These are phyloP conservation scores for Rynchops niger DNA, from an alignment of 2,113 vertebrate genomes.

Conservation along the genomic window DNA sequence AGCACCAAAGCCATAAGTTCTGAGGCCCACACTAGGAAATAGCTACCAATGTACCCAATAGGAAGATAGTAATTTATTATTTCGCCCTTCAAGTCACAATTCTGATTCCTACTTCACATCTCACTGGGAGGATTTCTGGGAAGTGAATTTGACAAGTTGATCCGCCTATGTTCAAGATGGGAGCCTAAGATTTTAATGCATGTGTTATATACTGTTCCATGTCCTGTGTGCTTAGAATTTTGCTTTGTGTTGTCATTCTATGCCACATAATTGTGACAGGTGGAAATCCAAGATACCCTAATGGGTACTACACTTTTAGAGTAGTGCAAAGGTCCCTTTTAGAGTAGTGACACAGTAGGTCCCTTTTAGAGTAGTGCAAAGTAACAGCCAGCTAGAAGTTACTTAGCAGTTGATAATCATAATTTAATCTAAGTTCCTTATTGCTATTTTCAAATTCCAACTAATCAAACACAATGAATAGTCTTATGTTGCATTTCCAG, in stretches of 20 bases:
- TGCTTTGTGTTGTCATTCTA: not conserved
- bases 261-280: not conserved
- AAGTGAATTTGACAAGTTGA: not conserved
- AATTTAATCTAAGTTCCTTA: not conserved
- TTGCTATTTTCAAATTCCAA: not conserved
- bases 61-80: not conserved
- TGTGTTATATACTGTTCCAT: not conserved
- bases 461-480: not conserved
- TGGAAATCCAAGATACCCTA: not conserved
- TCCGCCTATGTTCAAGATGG: not conserved
- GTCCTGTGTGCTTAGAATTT: not conserved
- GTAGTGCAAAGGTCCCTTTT: not conserved
- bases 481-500: accelerated
- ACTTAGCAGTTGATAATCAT: not conserved
- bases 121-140: not conserved
- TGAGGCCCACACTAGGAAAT: not conserved
- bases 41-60: not conserved
- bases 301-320: not conserved
- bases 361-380: not conserved
- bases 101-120: not conserved
- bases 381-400: not conserved
- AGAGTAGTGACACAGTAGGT: not conserved
- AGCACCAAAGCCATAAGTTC: not conserved
- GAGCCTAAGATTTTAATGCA: not conserved
- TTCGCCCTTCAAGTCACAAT: not conserved